Evolutionary conservation across 2,797 vertebrate genomes (phyloP), one percentile per base, ranked within the genome.

Genomic region (Gephyroberyx darwinii): DNA sequence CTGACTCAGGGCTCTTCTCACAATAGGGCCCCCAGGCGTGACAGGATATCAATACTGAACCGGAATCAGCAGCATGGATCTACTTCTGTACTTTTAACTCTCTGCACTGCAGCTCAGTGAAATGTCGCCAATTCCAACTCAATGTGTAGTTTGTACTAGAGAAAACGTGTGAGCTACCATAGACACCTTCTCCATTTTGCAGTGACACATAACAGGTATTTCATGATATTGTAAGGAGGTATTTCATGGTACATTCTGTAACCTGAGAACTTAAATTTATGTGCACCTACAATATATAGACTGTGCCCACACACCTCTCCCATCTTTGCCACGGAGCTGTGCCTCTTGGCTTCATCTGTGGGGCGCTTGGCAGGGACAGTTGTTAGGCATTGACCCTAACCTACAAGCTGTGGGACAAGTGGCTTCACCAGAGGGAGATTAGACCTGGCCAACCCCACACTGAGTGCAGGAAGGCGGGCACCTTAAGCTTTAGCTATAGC

Each of bases 21-120:
- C 85, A 80, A 67, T 67, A 83, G 83, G 86, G 83, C 84, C 86
- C 87, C 64, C 0, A 76, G 54, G 82, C 89, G 80, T 74, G 90
- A 88, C 90, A 88, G 90, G 58, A 89, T 77, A 83, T 94, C 92
- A 87, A 93, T 90, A 87, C 59, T 65, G 71, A 77, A 71, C 78
- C 80, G 86, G 82, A 85, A 90, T 86, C 88, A 90, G 89, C 90
- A 89, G 77, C 80, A 72, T 76, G 85, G 81, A 60, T 81, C 84
- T 69, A 81, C 78, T 62, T 83, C 77, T 26, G 26, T 72, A 52
- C 78, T 53, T 65, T 80, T 85, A 62, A 65, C 62, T 63, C 77
- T 80, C 83, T 86, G 86, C 73, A 78, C 79, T 78, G 78, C 75
- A 75, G 69, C 77, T 77, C 50, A 1, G 43, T 45, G 64, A 77